Evolutionary conservation across 2,797 vertebrate genomes (phyloP), one percentile per base, ranked within the genome.

Genomic region (Ctenopoma kingsleyae): DNA sequence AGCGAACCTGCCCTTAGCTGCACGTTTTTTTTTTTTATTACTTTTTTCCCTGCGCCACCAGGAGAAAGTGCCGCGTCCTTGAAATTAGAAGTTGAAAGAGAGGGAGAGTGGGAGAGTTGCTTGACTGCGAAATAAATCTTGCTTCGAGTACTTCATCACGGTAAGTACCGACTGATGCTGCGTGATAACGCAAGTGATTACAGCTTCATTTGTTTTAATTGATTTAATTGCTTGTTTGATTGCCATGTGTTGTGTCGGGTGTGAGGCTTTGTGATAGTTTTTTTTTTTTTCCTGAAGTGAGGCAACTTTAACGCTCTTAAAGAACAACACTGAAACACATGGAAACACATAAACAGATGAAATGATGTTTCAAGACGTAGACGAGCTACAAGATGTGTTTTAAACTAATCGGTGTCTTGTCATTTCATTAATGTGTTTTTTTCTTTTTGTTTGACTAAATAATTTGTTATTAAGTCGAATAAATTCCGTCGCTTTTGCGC

Each of bases 51-150:
- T 73, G 78, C 50, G 69, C 63, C 20, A 47, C 47, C 57, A 5
- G 71, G 59, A 76, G 49, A 82, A 85, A 86, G 87, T 82, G 83
- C 67, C 43, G 79, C 73, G 80, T 82, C 76, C 67, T 60, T 15
- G 75, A 59, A 72, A 78, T 30, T 22, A 20, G 2, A 87, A 87
- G 80, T 87, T 86, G 65, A 50, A 66, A 57, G 74, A 76, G 61
- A 54, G 22, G 44, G 44, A 56, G 74, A 71, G 73, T 68, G 22
- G 44, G 44, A 56, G 74, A 71, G 73, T 68, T 74, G 27, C 20
- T 32, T 27, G 55, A 48, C 25, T 47, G 54, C 11, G 27, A 61
- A 48, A 58, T 57, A 76, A 59, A 54, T 40, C 58, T 41, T 71
- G 44, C 71, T 63, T 61, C 20, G 69, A 60, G 59, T 17, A 8